A percentile compares a stretch with the other conserved stretches of the same genome.
Conservation (phyloP, 2,888 invertebrate genomes). For the Xanthorhoe designata region DNA sequence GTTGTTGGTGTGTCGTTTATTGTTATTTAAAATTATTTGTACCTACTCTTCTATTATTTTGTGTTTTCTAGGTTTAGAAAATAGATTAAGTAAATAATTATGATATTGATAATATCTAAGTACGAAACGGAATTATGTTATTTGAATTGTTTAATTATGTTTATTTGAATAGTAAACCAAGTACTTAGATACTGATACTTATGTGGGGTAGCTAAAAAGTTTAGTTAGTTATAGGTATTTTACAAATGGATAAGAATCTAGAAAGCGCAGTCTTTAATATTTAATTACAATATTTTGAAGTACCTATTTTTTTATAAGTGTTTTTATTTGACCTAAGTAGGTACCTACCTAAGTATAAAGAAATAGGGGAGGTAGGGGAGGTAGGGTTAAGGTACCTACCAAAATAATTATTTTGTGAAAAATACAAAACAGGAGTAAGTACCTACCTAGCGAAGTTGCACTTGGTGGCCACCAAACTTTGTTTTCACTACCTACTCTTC, state of each 20-base stretch:
- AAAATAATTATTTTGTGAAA: too few relatives aligned
- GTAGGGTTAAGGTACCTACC: too few relatives aligned
- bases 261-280: neutral
- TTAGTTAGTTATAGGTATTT: neutral
- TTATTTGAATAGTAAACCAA: neutral
- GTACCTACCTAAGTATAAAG: too few relatives aligned
- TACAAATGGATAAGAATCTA: neutral
- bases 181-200: neutral
- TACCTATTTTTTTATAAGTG: too few relatives aligned
- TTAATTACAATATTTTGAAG: too few relatives aligned
- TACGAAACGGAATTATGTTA: neutral
- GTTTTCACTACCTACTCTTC: too few relatives aligned
- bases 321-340: too few relatives aligned
- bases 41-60: conserved; percentile 23
- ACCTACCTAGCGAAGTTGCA: too few relatives aligned
- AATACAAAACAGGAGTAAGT: too few relatives aligned
- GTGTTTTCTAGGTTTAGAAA: conserved; percentile 24
- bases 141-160: neutral
- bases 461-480: too few relatives aligned
- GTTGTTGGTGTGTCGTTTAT: conserved; percentile 1
- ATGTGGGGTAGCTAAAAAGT: neutral
- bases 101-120: neutral
- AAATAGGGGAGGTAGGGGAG: too few relatives aligned
- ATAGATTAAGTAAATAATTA: conserved; percentile 31
- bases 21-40: conserved; percentile 12